Evolutionary conservation across 1,140 invertebrate genomes (phyloP).

Genomic region (Druon quercuslanigerum): DNA sequence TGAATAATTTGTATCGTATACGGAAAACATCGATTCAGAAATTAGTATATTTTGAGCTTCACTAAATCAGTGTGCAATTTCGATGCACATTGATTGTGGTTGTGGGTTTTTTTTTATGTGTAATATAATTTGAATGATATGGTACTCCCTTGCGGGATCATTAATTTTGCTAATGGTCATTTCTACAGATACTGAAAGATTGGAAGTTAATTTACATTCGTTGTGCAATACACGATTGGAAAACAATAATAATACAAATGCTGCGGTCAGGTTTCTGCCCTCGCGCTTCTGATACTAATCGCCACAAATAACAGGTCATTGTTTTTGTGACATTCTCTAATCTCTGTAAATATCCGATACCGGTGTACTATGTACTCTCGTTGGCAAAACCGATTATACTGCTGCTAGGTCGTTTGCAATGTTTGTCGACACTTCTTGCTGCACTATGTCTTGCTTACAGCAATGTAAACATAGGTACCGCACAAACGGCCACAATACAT

Average conservation of each 20-base stretch:
- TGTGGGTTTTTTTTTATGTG: no score
- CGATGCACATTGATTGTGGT: no score
- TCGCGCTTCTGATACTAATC: constrained; percentile 47
- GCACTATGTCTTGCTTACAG: background rate
- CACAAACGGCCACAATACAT: background rate
- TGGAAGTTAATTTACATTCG: constrained; percentile 4
- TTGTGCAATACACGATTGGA: background rate
- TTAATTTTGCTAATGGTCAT: background rate
- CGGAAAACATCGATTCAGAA: no score
- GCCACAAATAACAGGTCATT: constrained; percentile 8
- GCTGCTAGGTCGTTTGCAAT: constrained; percentile 39
- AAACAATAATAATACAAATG: constrained; percentile 51
- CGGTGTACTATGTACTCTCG: constrained; percentile 9
- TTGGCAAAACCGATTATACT: constrained; percentile 36
- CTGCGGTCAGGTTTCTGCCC: constrained; percentile 37
- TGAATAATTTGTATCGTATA: no score
- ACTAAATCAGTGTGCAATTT: no score
- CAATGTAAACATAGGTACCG: constrained; percentile 11
- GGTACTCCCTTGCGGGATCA: background rate
- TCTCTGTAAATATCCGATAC: constrained; percentile 45
- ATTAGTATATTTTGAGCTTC: no score
- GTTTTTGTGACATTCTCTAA: constrained; percentile 50
- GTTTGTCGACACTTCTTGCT: constrained; percentile 49
- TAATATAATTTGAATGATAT: background rate
- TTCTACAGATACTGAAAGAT: background rate